These are phyloP conservation scores for Chironomus tentans DNA, from an alignment of 2,888 invertebrate genomes.

Conservation along the genomic window DNA sequence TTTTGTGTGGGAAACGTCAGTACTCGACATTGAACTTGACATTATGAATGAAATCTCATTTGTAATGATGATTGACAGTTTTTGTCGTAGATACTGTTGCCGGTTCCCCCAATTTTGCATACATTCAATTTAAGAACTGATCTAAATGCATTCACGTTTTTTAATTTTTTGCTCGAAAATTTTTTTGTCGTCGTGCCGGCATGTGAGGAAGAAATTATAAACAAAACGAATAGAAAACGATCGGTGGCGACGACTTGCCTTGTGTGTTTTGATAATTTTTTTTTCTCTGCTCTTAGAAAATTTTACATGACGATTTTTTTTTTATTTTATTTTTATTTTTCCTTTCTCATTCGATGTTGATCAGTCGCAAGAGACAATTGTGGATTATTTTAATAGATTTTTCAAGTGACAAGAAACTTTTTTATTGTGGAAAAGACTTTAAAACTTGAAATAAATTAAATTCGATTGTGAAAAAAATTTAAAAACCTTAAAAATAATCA, in stretches of 20 bases:
- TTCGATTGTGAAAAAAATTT: too few species aligned
- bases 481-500: too few species aligned
- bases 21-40: background rate
- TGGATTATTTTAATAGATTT: background rate
- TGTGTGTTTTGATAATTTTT: background rate
- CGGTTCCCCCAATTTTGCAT: too few species aligned
- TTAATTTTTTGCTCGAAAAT: background rate
- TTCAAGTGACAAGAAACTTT: background rate
- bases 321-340: background rate
- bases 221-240: background rate
- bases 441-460: too few species aligned
- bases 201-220: background rate
- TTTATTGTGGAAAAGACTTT: background rate
- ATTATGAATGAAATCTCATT: background rate
- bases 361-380: background rate
- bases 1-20: background rate
- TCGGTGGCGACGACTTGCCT: background rate
- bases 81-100: too few species aligned
- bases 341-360: background rate
- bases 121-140: too few species aligned
- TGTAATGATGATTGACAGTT: too few species aligned
- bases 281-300: background rate
- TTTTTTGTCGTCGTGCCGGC: background rate
- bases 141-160: background rate
- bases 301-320: slow-evolving; percentile 1